A percentile compares a stretch with the other conserved stretches of the same genome.
Conservation (phyloP, 2,888 invertebrate species). For the Spisula solida region DNA sequence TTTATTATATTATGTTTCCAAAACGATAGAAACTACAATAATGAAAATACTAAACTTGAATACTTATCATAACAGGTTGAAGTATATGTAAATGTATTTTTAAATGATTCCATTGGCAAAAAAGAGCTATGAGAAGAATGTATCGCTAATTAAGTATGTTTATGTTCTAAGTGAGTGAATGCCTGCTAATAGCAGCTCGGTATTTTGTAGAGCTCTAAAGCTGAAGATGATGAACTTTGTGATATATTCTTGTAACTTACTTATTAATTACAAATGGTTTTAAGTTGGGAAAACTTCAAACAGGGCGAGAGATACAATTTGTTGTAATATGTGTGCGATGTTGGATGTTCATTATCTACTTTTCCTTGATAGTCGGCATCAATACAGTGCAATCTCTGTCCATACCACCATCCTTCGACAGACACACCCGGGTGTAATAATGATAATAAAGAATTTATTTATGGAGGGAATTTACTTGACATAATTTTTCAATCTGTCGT, state of each 20-base stretch:
- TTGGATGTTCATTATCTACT: background rate
- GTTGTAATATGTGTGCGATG: background rate
- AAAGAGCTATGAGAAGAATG: background rate
- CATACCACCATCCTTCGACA: background rate
- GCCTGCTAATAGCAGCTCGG: background rate
- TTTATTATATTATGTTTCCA: too few species aligned
- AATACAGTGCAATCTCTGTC: too few species aligned
- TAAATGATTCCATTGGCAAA: background rate
- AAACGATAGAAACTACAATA: too few species aligned
- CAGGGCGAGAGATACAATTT: background rate
- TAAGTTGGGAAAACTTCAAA: background rate
- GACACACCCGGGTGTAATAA: background rate
- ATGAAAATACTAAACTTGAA: too few species aligned
- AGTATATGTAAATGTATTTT: background rate
- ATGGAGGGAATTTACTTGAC: too few species aligned
- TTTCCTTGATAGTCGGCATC: background rate
- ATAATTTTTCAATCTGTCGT: too few species aligned
- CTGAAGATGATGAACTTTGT: background rate
- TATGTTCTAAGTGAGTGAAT: background rate
- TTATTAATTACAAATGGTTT: background rate
- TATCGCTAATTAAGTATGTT: background rate
- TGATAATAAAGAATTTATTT: too few species aligned
- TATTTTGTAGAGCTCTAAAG: background rate
- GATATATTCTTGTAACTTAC: background rate
- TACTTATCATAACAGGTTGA: background rate